These are phyloP conservation scores for Dipodomys merriami DNA, from an alignment of 2,113 vertebrate species.

Conservation along the genomic window DNA sequence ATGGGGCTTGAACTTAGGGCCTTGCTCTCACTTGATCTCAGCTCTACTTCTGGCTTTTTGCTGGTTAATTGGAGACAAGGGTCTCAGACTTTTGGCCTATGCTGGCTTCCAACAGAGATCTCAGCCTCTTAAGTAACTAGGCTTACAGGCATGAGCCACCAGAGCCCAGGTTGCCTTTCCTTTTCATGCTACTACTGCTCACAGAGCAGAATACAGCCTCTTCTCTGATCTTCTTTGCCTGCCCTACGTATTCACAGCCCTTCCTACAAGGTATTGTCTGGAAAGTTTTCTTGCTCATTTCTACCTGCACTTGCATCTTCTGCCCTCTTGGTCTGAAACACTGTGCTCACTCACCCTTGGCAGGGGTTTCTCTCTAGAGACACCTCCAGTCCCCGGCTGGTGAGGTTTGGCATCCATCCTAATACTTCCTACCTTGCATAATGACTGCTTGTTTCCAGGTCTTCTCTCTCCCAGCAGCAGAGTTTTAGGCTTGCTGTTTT, in stretches of 20 bases:
- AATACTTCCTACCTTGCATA: accelerated
- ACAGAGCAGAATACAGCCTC: neutral
- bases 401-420: accelerated
- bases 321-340: neutral
- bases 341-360: neutral
- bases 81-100: too few species aligned
- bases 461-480: neutral
- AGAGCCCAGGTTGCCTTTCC: neutral
- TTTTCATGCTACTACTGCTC: accelerated
- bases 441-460: neutral
- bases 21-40: too few species aligned
- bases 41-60: too few species aligned
- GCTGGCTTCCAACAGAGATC: too few species aligned
- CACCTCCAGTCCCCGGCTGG: neutral
- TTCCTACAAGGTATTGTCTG: neutral
- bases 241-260: accelerated
- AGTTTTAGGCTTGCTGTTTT: neutral
- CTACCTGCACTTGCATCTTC: neutral
- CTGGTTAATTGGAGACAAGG: too few species aligned
- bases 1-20: too few species aligned
- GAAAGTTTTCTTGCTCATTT: neutral
- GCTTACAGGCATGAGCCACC: too few species aligned
- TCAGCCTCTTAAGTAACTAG: too few species aligned
- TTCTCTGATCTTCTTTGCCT: accelerated
- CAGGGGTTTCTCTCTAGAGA: neutral